Conservation (phyloP, 2,797 vertebrate species). For the Lagocephalus sceleratus region DNA sequence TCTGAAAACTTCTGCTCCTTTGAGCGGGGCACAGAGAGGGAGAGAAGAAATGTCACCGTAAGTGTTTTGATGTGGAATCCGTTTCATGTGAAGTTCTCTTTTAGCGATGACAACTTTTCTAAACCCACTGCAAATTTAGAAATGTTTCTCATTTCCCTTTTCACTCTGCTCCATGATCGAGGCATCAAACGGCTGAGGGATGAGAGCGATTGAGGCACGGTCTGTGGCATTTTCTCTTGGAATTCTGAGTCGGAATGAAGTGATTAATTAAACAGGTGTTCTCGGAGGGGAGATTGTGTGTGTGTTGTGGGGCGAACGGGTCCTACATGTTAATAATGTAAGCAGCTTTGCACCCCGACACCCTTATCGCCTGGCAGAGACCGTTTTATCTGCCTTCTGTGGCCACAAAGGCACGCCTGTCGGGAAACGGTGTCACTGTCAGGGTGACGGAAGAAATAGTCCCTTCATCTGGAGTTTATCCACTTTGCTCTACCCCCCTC, state of each 20-base stretch:
- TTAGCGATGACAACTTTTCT: conserved; percentile 79
- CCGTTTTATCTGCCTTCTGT: conserved; percentile 71
- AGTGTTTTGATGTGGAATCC: conserved; percentile 79
- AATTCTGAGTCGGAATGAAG: conserved; percentile 67
- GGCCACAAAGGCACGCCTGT: conserved; percentile 75
- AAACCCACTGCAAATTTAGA: conserved; percentile 77
- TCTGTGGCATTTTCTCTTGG: conserved; percentile 74
- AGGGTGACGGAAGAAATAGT: conserved; percentile 67
- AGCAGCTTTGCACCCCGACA: conserved; percentile 63
- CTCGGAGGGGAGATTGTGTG: conserved; percentile 55
- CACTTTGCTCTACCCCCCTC: conserved; percentile 70
- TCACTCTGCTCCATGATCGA: conserved; percentile 56
- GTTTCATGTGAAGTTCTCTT: conserved; percentile 81
- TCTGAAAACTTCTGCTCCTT: conserved; percentile 75
- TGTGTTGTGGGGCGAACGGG: conserved; percentile 62
- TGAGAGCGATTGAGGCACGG: conserved; percentile 66
- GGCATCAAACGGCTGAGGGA: conserved; percentile 70
- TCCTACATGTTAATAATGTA: conserved; percentile 79
- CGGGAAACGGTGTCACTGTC: conserved; percentile 70
- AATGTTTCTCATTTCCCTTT: conserved; percentile 69
- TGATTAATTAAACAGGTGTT: conserved; percentile 82
- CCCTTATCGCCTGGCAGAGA: conserved; percentile 65
- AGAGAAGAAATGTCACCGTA: conserved; percentile 79
- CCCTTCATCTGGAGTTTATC: conserved; percentile 79
- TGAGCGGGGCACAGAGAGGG: conserved; percentile 73